These are phyloP conservation scores for Callipepla californica DNA, from an alignment of 2,113 vertebrate species.

Conservation along the genomic window DNA sequence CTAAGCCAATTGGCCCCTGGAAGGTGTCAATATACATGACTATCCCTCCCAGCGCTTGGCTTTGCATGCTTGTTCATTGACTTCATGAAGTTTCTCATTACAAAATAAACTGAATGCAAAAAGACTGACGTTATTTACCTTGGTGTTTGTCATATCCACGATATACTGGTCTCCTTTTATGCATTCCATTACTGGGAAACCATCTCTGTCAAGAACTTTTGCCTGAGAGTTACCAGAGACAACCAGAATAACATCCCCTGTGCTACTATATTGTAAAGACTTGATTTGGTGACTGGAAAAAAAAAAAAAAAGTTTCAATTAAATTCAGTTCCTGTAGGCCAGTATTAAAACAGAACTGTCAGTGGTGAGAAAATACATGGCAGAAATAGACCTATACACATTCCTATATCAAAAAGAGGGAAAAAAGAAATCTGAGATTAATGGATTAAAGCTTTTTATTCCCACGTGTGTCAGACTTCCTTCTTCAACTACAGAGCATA, in stretches of 20 bases:
- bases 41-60: fast-evolving
- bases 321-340: neutral
- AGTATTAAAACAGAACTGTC: neutral
- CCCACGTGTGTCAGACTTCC: neutral
- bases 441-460: neutral
- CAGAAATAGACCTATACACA: neutral
- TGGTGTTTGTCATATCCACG: slow-evolving; percentile 97
- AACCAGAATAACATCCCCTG: slow-evolving; percentile 94
- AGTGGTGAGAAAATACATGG: neutral
- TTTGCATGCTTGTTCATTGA: neutral
- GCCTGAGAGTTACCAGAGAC: slow-evolving; percentile 95
- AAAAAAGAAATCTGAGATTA: neutral
- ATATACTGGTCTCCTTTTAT: slow-evolving; percentile 98
- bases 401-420: neutral
- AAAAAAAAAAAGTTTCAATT: neutral
- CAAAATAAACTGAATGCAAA: neutral
- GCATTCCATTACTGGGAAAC: slow-evolving; percentile 98
- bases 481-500: neutral
- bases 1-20: neutral
- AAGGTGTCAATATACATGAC: fast-evolving
- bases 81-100: neutral
- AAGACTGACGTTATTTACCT: slow-evolving; percentile 78
- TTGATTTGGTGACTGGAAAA: slow-evolving; percentile 91
- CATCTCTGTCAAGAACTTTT: slow-evolving; percentile 96
- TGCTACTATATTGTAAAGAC: slow-evolving; percentile 93